Conservation (phyloP, 2,888 invertebrate species). For the Lathronympha strigana region DNA sequence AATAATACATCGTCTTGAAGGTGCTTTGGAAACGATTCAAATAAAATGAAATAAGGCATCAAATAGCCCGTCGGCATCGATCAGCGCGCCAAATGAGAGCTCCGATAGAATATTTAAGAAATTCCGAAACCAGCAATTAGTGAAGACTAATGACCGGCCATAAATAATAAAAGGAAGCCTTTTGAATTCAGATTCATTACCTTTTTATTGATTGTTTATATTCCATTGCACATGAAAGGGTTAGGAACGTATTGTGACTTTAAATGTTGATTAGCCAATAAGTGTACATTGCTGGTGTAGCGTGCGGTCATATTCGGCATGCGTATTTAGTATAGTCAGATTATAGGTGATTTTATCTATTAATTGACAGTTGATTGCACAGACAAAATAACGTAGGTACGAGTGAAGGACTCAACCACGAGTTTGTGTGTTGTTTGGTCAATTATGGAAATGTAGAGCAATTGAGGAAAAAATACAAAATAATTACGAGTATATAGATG, state of each 20-base stretch:
- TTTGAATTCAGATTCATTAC: constrained; percentile 62
- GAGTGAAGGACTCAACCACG: too few species aligned
- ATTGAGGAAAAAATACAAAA: too few species aligned
- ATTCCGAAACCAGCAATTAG: constrained; percentile 66
- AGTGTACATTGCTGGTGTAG: neutral
- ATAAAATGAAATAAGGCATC: constrained; percentile 24
- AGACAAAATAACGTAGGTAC: too few species aligned
- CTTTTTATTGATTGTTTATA: constrained; percentile 47
- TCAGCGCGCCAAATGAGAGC: constrained; percentile 44
- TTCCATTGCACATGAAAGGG: constrained; percentile 16
- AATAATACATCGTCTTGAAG: neutral
- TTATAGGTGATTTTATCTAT: too few species aligned
- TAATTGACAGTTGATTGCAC: too few species aligned
- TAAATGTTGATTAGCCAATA: neutral
- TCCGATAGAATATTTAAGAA: constrained; percentile 53
- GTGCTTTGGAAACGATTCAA: neutral
- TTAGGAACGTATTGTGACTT: neutral
- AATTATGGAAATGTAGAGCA: too few species aligned
- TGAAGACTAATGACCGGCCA: constrained; percentile 61
- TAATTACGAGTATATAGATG: too few species aligned
- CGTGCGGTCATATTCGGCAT: too few species aligned
- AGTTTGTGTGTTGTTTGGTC: too few species aligned
- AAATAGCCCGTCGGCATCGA: constrained; percentile 41
- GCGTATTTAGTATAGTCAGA: too few species aligned
- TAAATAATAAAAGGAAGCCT: constrained; percentile 58